These are phyloP conservation scores for Cetonia aurata DNA, from an alignment of 2,888 invertebrate genomes.

Conservation along the genomic window DNA sequence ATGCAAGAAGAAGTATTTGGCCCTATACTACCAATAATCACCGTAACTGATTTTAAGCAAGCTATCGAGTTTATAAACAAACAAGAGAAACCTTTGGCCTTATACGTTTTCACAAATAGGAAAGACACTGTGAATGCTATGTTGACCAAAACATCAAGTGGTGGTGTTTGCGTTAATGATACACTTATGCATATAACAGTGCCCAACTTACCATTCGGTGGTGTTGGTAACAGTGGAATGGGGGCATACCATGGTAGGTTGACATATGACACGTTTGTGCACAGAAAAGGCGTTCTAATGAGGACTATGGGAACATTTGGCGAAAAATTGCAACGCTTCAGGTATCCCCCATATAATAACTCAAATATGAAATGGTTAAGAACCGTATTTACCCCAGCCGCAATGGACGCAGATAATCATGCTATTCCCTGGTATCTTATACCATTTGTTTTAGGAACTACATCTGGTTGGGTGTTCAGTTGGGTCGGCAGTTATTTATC, in stretches of 20 bases:
- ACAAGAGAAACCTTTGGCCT: constrained; percentile 90
- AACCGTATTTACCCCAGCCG: constrained; percentile 9
- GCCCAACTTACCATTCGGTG: constrained; percentile 94
- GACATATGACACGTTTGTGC: constrained; percentile 93
- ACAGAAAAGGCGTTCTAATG: constrained; percentile 85
- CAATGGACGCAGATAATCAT: constrained; percentile 1
- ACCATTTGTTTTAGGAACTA: constrained; percentile 30
- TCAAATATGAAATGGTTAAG: constrained; percentile 71
- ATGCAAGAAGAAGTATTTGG: constrained; percentile 98
- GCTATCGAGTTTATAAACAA: constrained; percentile 95
- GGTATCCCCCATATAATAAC: constrained; percentile 87
- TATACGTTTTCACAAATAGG: constrained; percentile 86
- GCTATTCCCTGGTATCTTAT: constrained; percentile 16
- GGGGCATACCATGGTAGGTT: constrained; percentile 93
- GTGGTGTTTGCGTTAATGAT: constrained; percentile 88
- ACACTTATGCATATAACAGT: constrained; percentile 87
- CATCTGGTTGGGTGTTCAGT: no score
- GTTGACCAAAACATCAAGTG: constrained; percentile 80
- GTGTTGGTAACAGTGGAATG: constrained; percentile 94
- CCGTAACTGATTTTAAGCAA: constrained; percentile 85
- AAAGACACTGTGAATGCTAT: constrained; percentile 69
- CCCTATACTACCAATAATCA: constrained; percentile 92
- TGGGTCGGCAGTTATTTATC: no score
- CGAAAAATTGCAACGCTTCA: constrained; percentile 76
- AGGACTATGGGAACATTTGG: constrained; percentile 77